Evolutionary conservation across 2,797 vertebrate species (phyloP).

Genomic region (Etheostoma perlongum): DNA sequence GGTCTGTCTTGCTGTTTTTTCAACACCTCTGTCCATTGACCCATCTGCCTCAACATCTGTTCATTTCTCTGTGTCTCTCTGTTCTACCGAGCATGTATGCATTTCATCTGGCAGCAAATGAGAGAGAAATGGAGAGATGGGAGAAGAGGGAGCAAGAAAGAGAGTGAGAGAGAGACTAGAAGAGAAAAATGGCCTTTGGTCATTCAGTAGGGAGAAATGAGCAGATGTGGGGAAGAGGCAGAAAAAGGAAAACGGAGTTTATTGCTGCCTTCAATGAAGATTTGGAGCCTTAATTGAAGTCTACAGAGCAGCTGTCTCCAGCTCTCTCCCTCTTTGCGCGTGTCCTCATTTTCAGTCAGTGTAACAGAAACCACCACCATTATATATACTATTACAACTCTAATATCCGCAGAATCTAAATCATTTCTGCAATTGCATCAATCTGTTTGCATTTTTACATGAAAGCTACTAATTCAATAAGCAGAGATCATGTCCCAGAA

Average conservation of each 20-base stretch:
- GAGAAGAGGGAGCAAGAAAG: constrained; percentile 10
- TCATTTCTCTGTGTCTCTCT: constrained; percentile 40
- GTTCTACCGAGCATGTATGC: constrained; percentile 53
- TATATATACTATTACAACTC: constrained; percentile 5
- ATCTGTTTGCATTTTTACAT: background rate
- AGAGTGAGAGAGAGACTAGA: constrained; percentile 25
- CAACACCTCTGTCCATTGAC: constrained; percentile 53
- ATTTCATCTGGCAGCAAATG: constrained; percentile 74
- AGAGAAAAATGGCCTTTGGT: constrained; percentile 58
- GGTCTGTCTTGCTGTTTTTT: constrained; percentile 37
- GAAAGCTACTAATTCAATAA: background rate
- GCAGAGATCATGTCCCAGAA: background rate
- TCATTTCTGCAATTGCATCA: background rate
- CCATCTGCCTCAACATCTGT: constrained; percentile 77
- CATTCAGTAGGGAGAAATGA: constrained; percentile 55
- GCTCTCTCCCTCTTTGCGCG: constrained; percentile 7
- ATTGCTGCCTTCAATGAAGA: constrained; percentile 58
- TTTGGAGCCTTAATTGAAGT: constrained; percentile 51
- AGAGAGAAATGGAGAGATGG: constrained; percentile 55
- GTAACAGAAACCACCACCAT: background rate
- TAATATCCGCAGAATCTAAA: background rate
- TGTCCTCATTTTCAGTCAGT: constrained; percentile 12
- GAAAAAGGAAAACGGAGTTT: constrained; percentile 53
- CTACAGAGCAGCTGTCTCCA: constrained; percentile 57
- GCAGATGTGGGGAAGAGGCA: constrained; percentile 66